A percentile compares a stretch with the other conserved stretches of the same genome.
phyloP scores from a whole-genome alignment of 2,888 invertebrate species.

The Pyrocoelia pectoralis region DNA sequence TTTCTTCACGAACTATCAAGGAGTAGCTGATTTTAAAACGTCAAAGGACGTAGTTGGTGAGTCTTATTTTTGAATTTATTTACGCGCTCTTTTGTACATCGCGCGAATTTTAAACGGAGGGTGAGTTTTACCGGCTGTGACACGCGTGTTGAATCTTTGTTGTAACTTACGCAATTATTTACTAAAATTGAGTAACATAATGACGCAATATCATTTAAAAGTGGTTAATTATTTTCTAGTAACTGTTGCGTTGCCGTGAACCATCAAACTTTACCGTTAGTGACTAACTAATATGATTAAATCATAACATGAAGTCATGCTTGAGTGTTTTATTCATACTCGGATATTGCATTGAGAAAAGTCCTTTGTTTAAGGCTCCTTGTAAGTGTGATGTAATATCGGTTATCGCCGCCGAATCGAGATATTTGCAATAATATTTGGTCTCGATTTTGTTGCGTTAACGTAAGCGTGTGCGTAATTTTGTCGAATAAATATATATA shows the following conservation, averaged over 20 bases:
- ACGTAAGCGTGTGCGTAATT: not conserved
- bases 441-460: conserved; percentile 15
- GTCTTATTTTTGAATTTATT: not conserved
- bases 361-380: conserved; percentile 18
- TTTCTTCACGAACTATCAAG: not conserved
- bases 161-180: conserved; percentile 19
- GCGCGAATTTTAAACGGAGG: not conserved
- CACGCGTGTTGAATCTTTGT: not conserved
- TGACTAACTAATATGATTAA: conserved; percentile 38
- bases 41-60: not conserved
- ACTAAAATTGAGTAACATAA: conserved; percentile 31
- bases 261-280: conserved; percentile 40
- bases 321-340: conserved; percentile 18
- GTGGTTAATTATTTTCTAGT: conserved; percentile 40
- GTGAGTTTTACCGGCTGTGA: not conserved
- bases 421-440: conserved; percentile 19
- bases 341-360: conserved; percentile 16
- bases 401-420: conserved; percentile 1
- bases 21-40: not conserved
- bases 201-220: conserved; percentile 41
- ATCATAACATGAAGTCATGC: conserved; percentile 36
- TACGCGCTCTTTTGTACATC: not conserved
- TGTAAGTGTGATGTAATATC: conserved; percentile 13
- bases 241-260: conserved; percentile 42
- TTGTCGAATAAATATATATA: not conserved